Conservation (phyloP, 1,140 invertebrate species). For the Ladona fulva region DNA sequence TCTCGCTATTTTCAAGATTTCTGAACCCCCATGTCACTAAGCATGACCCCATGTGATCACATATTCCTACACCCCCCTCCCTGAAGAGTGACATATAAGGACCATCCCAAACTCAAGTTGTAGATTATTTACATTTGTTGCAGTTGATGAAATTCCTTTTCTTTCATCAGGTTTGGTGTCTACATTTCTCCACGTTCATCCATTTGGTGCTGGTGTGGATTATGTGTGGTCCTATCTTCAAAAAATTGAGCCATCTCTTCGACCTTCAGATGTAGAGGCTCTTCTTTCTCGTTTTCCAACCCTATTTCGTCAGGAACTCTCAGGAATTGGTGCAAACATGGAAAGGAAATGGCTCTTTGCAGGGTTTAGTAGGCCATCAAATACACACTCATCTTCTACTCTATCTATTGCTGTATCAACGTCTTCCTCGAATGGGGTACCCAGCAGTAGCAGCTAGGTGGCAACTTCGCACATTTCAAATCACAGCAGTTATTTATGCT, state of each 20-base stretch:
- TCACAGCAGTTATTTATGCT: too few species aligned
- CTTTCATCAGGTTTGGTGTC: constrained; percentile 59
- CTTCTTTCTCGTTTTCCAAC: constrained; percentile 63
- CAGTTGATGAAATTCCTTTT: too few species aligned
- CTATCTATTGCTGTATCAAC: neutral
- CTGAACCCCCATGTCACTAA: too few species aligned
- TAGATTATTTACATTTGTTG: too few species aligned
- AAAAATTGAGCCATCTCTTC: constrained; percentile 56
- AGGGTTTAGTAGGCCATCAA: constrained; percentile 49
- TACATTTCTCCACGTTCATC: constrained; percentile 79
- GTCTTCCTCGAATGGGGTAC: neutral
- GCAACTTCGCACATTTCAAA: too few species aligned
- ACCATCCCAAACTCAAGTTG: too few species aligned
- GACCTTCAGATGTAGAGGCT: constrained; percentile 61
- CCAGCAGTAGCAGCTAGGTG: neutral
- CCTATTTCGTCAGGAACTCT: constrained; percentile 64
- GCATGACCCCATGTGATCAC: too few species aligned
- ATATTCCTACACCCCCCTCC: too few species aligned
- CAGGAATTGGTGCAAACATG: constrained; percentile 65
- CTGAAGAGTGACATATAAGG: too few species aligned
- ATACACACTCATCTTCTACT: neutral
- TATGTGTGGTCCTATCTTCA: constrained; percentile 77
- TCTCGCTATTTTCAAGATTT: too few species aligned
- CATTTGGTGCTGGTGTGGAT: constrained; percentile 73
- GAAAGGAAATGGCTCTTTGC: constrained; percentile 70